Conservation (phyloP, 2,888 invertebrate genomes). For the Caenorhabditis sulstoni region DNA sequence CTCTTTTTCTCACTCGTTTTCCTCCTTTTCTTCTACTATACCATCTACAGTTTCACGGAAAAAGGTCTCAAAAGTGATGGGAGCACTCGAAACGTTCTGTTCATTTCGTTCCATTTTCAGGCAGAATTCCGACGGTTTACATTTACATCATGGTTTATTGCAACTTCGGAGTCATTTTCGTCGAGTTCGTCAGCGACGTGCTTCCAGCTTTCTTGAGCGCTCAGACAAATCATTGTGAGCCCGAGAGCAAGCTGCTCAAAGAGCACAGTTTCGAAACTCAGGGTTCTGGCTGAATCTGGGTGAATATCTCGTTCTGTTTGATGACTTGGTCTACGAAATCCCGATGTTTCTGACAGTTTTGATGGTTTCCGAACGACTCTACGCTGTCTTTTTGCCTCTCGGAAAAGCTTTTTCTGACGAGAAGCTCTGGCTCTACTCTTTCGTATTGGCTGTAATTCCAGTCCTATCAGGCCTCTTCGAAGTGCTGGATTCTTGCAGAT, state of each 20-base stretch:
- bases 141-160: constrained; percentile 18
- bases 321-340: constrained; percentile 18
- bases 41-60: constrained; percentile 4
- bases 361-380: constrained; percentile 26
- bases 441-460: constrained; percentile 3
- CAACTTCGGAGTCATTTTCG: constrained; percentile 7
- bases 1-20: not conserved
- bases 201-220: constrained; percentile 20
- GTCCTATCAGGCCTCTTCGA: not conserved
- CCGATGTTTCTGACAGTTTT: constrained; percentile 26
- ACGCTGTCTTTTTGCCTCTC: constrained; percentile 17
- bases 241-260: not conserved
- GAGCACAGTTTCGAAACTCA: no score
- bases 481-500: constrained; percentile 7
- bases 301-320: constrained; percentile 19
- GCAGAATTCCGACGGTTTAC: constrained; percentile 13
- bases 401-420: constrained; percentile 10
- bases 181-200: constrained; percentile 6
- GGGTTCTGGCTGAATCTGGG: constrained; percentile 4
- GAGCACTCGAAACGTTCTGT: not conserved
- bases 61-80: not conserved
- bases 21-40: constrained; percentile 2
- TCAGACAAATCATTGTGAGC: constrained; percentile 18
- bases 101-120: constrained; percentile 1
- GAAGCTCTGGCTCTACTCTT: constrained; percentile 17